A percentile compares a stretch with the other conserved stretches of the same genome.
Conservation (phyloP, 2,888 invertebrate species). For the Trilocha varians region DNA sequence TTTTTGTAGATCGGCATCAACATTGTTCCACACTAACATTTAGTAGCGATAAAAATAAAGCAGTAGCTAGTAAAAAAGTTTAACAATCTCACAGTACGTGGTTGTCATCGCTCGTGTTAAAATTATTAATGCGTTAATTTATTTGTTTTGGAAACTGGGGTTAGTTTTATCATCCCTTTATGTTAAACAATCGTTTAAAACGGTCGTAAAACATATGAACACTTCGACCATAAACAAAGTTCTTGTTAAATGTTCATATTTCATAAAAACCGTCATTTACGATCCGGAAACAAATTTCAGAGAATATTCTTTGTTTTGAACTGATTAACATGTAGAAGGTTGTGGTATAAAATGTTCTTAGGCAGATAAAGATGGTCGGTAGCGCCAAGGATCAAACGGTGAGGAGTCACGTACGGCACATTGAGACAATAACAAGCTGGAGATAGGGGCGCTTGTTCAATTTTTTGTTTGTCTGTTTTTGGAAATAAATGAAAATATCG, state of each 20-base stretch:
- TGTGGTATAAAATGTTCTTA: constrained; percentile 47
- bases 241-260: constrained; percentile 20
- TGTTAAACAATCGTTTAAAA: constrained; percentile 15
- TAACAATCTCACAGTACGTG: no score
- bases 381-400: constrained; percentile 52
- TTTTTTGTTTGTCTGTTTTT: constrained; percentile 56
- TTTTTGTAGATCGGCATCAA: no score
- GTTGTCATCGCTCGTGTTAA: no score
- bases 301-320: constrained; percentile 48
- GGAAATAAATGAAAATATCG: constrained; percentile 47
- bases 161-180: background rate
- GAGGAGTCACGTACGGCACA: constrained; percentile 51
- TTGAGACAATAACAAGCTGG: constrained; percentile 49
- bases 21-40: no score
- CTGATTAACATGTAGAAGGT: constrained; percentile 69
- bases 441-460: constrained; percentile 53
- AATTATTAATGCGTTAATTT: no score
- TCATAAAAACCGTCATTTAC: constrained; percentile 47
- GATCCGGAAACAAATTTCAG: constrained; percentile 56
- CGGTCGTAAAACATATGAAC: constrained; percentile 20
- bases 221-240: constrained; percentile 1
- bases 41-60: no score
- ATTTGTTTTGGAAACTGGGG: no score
- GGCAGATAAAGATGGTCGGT: constrained; percentile 50
- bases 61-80: no score